Evolutionary conservation across 2,113 vertebrate species (phyloP).

Genomic region (Dromaius novaehollandiae): DNA sequence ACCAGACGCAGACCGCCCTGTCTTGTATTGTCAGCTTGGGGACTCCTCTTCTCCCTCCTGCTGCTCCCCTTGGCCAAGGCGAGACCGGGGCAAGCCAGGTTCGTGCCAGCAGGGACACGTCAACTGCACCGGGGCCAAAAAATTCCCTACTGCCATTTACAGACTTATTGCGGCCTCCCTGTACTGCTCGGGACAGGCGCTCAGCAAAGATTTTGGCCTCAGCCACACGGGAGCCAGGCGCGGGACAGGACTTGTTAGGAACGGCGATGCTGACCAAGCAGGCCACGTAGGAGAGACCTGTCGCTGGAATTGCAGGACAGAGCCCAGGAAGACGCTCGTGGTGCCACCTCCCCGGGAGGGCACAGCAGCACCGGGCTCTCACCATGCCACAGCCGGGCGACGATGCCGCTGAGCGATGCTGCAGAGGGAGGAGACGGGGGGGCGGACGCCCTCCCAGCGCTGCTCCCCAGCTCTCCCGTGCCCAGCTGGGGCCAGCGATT

Average conservation of each 20-base stretch:
- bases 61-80: not conserved
- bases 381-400: not conserved
- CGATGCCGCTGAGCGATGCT: not conserved
- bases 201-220: not conserved
- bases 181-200: not conserved
- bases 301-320: not conserved
- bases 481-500: not conserved
- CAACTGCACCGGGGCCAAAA: accelerated
- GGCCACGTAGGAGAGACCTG: not conserved
- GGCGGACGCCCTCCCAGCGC: not conserved
- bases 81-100: not conserved
- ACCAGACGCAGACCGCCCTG: not conserved
- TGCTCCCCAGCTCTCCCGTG: not conserved
- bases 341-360: not conserved
- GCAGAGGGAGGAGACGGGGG: not conserved
- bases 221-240: not conserved
- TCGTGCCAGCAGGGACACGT: not conserved
- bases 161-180: accelerated
- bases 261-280: accelerated
- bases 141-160: not conserved
- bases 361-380: not conserved
- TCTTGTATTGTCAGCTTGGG: not conserved
- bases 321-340: not conserved
- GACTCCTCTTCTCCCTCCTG: not conserved
- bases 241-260: not conserved